Evolutionary conservation across 2,113 vertebrate genomes (phyloP), one percentile per base, ranked within the genome.

Genomic region (Tringa solitaria): DNA sequence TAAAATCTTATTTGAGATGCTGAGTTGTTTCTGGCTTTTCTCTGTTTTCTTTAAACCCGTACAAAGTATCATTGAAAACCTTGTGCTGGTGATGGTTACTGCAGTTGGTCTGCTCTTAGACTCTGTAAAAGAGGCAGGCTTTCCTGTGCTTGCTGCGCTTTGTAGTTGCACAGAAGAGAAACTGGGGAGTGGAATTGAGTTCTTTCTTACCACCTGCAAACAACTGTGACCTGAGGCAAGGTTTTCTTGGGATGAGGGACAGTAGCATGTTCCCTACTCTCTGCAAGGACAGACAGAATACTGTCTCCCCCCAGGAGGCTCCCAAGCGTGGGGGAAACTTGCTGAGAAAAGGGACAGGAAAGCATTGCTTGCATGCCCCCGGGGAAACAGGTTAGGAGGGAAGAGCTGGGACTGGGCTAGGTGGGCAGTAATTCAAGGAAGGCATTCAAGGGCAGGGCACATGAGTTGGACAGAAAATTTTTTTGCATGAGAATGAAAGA

Each of bases 51-150:
- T 57, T 57, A n/a, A 77, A 20, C 13, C 4, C 12, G 9, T 59
- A 22, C 14, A 10, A 69, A 70, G 4, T 30, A 46, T 23, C 33
- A 8, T 3, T 48, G 50, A 75, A 87, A 64, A 12, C 23, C 15
- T 67, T 0, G 1, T 72, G 48, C 28, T 75, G 51, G 50, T 81
- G 8, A 1, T 7, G 32, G 26, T 27, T 10, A 3, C 23, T 72
- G 46, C 27, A 46, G 26, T 10, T 68, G 37, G 12, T 28, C 51
- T 57, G 0, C 6, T 56, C 26, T 24, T 13, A 1, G 14, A 3
- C 12, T 73, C 7, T 10, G 3, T 61, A 45, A 59, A 60, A 4
- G 28, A 67, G 41, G 12, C 13, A 16, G 28, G 10, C 7, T 81
- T 50, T 78, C 53, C 57, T 81, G 5, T 32, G 22, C 72, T 50